These are phyloP conservation scores for Nebria brevicollis DNA, from an alignment of 2,888 invertebrate species.

Conservation along the genomic window DNA sequence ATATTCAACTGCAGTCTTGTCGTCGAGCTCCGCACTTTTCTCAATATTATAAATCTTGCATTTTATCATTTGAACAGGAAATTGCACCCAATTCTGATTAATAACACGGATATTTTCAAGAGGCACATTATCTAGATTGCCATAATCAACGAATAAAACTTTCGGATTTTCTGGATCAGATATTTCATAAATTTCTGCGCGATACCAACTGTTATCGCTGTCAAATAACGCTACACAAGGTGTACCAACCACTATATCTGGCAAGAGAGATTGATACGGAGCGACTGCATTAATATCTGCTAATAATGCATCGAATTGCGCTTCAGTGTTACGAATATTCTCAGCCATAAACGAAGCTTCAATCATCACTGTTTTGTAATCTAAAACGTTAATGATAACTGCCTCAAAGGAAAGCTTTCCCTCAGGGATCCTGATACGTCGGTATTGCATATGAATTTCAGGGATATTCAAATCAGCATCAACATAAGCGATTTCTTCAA, in stretches of 20 bases:
- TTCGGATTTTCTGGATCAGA: slow-evolving; percentile 61
- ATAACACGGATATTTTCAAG: slow-evolving; percentile 65
- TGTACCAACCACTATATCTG: slow-evolving; percentile 64
- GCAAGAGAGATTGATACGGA: slow-evolving; percentile 61
- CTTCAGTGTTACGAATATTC: slow-evolving; percentile 58
- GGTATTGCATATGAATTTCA: slow-evolving; percentile 55
- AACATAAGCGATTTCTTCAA: slow-evolving; percentile 49
- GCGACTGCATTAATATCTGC: slow-evolving; percentile 65
- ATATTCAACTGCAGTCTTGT: slow-evolving; percentile 31
- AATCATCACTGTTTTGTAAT: slow-evolving; percentile 54
- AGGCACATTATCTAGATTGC: slow-evolving; percentile 70
- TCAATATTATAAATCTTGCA: slow-evolving; percentile 63
- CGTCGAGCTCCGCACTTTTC: slow-evolving; percentile 59
- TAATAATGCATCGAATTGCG: slow-evolving; percentile 65
- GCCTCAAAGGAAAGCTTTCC: slow-evolving; percentile 60
- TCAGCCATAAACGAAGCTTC: slow-evolving; percentile 45
- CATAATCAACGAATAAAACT: slow-evolving; percentile 80
- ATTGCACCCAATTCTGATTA: slow-evolving; percentile 63
- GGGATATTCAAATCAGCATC: slow-evolving; percentile 15
- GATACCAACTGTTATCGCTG: slow-evolving; percentile 76
- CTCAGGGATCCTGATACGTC: slow-evolving; percentile 60
- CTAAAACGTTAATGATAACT: slow-evolving; percentile 57
- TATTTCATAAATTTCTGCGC: slow-evolving; percentile 71
- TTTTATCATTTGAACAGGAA: slow-evolving; percentile 67
- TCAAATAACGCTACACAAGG: slow-evolving; percentile 73